Percentiles rank a stretch among this genome's conserved stretches.
Evolutionary conservation across 2,797 vertebrate species (phyloP).

Genomic region (Amniataba percoides): DNA sequence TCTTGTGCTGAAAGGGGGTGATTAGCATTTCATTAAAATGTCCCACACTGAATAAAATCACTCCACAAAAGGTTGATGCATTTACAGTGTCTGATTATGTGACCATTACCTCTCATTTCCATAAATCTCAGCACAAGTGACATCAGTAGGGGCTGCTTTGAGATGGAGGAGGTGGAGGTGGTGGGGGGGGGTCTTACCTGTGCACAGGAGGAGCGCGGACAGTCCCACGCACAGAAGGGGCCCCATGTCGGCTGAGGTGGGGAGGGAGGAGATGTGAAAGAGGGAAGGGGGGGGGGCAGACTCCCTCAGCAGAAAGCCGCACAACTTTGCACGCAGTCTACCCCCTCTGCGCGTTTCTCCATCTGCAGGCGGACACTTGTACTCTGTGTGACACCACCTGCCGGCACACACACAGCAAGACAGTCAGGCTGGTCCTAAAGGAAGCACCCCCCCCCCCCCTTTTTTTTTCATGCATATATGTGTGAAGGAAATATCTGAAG

Average conservation of each 20-base stretch:
- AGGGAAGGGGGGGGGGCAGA: conserved; percentile 30
- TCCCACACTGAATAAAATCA: conserved; percentile 50
- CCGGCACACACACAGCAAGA: conserved; percentile 45
- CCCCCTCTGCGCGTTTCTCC: conserved; percentile 66
- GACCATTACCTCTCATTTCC: conserved; percentile 36
- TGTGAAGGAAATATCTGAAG: neutral
- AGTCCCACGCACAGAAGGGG: conserved; percentile 71
- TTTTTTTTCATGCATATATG: no score
- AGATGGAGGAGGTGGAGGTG: no score
- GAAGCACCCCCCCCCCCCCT: no score
- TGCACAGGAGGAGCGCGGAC: conserved; percentile 77
- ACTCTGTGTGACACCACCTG: conserved; percentile 67
- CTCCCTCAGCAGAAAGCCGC: conserved; percentile 61
- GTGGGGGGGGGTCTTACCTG: conserved; percentile 75
- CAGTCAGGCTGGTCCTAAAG: no score
- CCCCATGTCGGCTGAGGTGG: conserved; percentile 54
- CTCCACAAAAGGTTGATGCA: conserved; percentile 55
- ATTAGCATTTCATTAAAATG: conserved; percentile 76
- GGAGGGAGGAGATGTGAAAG: neutral
- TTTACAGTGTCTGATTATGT: conserved; percentile 51
- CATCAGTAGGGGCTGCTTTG: neutral
- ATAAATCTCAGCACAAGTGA: conserved; percentile 26
- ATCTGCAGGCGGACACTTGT: conserved; percentile 47
- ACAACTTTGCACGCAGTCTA: conserved; percentile 64
- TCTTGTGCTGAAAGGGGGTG: conserved; percentile 58